Base-by-base conservation (phyloP, 1,140 invertebrate genomes). In the Lepeophtheirus salmonis region DNA sequence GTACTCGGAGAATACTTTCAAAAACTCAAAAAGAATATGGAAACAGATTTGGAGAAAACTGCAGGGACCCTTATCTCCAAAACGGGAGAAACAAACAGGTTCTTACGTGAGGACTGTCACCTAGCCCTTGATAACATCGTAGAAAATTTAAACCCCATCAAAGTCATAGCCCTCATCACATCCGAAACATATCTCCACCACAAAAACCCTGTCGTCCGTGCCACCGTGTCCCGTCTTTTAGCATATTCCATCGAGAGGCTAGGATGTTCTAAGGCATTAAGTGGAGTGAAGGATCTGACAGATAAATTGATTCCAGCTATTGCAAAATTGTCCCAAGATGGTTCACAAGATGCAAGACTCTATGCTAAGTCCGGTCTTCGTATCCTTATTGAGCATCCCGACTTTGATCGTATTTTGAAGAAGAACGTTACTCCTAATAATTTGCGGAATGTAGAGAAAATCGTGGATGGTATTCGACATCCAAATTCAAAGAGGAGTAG, bases 21-120 rank as follows among this genome's bases (percentile, higher is more conserved):
- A 14, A 12, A 18, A 1, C 26, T 61, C 12, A 57, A 52, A 30
- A 56, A 48, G 17, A 54, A 52, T 23, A 25, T 61, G 50, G 67
- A 67, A 56, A 68, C 87, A 74, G 90, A 96, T 70, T 70, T 88
- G 17, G 91, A 96, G 66, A 85, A 89, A 65, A 78, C 89, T 59
- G 80, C 81, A 0, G 78, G 77, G 18, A 79, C 83, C 4, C 70
- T 97, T 21, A 72, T 97, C 16, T 81, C 86, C 63, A 81, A 89
- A 65, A 86, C 85, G 41, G 86, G 86, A 0, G 91, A 96, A 68
- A 92, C 87, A 1, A 94, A 92, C 70, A 82, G 82, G 65, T 97
- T 96, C 68, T 75, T 96, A 21, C 75, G 89, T 41, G 83, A 82
- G 16, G 90, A 95, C 70, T 83, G 86, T 12, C 83, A 85, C 16